Conservation (phyloP, 2,113 vertebrate species). For the Poecilia latipinna region DNA sequence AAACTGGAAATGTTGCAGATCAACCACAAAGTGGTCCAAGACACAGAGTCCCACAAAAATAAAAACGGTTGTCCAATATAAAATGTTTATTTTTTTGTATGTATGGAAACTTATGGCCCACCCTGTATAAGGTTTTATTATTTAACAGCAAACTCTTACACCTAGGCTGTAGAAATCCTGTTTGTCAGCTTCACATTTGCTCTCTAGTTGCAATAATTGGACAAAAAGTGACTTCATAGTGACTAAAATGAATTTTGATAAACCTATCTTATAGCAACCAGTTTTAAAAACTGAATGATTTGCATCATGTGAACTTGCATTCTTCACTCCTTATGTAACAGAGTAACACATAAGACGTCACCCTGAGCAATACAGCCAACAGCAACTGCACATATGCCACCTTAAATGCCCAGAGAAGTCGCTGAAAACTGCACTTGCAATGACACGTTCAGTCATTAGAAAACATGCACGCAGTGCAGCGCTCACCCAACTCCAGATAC, state of each 20-base stretch:
- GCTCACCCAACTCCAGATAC: conserved; percentile 51
- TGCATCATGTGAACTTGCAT: neutral
- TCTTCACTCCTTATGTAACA: neutral
- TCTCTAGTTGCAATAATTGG: conserved; percentile 18
- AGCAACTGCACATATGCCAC: conserved; percentile 22
- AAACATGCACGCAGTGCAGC: conserved; percentile 31
- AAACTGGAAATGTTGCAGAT: too few species aligned
- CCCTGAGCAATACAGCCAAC: conserved; percentile 56
- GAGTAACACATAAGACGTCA: conserved; percentile 50
- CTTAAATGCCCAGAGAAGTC: conserved; percentile 62
- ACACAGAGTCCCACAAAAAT: too few species aligned
- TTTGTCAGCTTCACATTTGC: conserved; percentile 1
- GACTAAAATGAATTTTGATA: neutral
- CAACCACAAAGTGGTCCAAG: too few species aligned
- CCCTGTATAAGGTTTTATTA: too few species aligned
- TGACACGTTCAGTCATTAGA: conserved; percentile 52
- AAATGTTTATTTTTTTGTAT: too few species aligned
- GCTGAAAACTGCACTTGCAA: conserved; percentile 1
- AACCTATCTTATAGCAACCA: neutral
- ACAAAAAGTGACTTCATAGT: neutral
- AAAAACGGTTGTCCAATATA: too few species aligned
- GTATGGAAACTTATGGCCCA: too few species aligned
- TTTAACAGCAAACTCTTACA: neutral
- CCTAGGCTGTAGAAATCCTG: neutral
- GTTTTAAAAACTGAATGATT: neutral